Evolutionary conservation across 1,140 invertebrate species (phyloP), one percentile per base, ranked within the genome.

Genomic region (Chionoecetes opilio): DNA sequence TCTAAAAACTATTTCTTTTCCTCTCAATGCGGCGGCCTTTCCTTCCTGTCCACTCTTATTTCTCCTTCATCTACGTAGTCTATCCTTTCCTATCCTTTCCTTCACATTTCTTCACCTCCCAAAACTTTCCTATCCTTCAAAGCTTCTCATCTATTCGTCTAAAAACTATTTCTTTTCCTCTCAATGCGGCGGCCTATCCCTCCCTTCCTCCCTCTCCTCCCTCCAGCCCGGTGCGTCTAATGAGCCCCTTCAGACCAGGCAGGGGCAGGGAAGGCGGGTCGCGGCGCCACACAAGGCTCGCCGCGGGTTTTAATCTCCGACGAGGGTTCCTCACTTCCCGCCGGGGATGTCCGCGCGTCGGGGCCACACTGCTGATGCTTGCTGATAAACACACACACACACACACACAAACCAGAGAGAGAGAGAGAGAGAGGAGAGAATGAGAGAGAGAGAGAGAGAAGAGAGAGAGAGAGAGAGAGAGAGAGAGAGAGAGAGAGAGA

Each of bases 241-340:
- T 75, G 63, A 75, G 63, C 63, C 63, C 63, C 63, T 75, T 75
- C 63, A 75, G 46, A 17, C 63, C 63, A 75, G 63, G 63, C n/a
- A 75, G 21, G 14, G 5, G 63, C 63, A 75, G 63, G 63, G 26
- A 75, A n/a, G 63, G 6, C 63, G 26, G 63, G 63, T n/a, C 63
- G 63, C 63, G 63, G 63, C 63, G 21, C 63, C 63, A 75, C 63
- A 75, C 11, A 75, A n/a, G n/a, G 6, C 63, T 26, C 63, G 21
- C 21, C 11, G 63, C 21, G 63, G 63, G 63, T 75, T n/a, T n/a
- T 75, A 75, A 75, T 75, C 63, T n/a, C 21, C 63, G n/a, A 75
- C 63, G 8, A 75, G 9, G 63, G 63, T 75, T 75, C 63, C 63
- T n/a, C 11, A 75, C 63, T 75, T 75, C 63, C 26, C 63, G 63